Evolutionary conservation across 2,113 vertebrate species (phyloP), one percentile per base, ranked within the genome.

Genomic region (Datnioides undecimradiatus): DNA sequence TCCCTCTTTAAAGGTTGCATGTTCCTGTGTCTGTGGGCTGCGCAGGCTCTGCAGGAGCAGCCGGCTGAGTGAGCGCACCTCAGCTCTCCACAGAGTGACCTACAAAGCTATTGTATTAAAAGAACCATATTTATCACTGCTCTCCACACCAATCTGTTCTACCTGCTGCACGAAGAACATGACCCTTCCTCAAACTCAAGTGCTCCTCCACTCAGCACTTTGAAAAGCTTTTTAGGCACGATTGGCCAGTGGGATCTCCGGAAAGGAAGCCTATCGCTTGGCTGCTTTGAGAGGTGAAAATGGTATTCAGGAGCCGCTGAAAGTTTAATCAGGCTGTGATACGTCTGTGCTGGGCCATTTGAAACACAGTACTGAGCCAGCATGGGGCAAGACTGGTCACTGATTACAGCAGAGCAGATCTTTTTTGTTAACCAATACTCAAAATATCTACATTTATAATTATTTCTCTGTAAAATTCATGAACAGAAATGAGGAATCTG

Each of bases 31-130:
- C 88, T 85, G 85, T 78, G 79, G 82, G 90, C 73, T 86, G 82
- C 33, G 40, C 76, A 60, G 84, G 82, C 78, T 91, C 63, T 33
- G 73, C 82, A 67, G 90, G 82, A 88, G 89, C 84, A 71, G 75
- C 73, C 40, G 76, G 70, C 84, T 81, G 86, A 88, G 85, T 67
- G 88, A 90, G 82, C 55, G 62, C 84, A 87, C 82, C 75, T 86
- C 79, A 60, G 79, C 87, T 87, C 87, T 88, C 89, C 80, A 82
- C 72, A 40, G 68, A 89, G 79, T 93, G 92, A 95, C 93, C 92
- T 93, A 92, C 92, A 94, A 94, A 93, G 86, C 92, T 91, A 92
- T 93, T 92, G 92, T 95, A 94, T 91, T 93, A 93, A 93, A 93
- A 91, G 92, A 92, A 90, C 76, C 57, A 49, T 88, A 93, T 94